These are phyloP conservation scores for Caenorhabditis angaria DNA, from an alignment of 2,888 invertebrate genomes.

Conservation along the genomic window DNA sequence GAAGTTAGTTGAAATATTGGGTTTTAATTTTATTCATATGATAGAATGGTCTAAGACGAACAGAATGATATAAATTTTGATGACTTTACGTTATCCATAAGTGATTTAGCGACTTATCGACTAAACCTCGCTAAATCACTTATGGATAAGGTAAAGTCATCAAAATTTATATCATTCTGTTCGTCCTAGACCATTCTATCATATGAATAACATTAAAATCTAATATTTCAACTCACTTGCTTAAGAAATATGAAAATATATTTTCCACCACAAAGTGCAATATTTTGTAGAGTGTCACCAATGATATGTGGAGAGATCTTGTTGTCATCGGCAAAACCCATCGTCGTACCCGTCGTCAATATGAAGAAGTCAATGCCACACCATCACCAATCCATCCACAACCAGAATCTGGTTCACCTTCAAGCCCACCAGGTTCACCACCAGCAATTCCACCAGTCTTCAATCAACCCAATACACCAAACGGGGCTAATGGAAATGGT, in stretches of 20 bases:
- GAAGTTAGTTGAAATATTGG: no score
- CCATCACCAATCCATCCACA: conserved; percentile 37
- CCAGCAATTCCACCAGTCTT: conserved; percentile 62
- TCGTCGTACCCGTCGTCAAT: conserved; percentile 56
- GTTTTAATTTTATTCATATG: no score
- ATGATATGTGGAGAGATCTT: conserved; percentile 70
- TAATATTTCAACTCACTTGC: no score
- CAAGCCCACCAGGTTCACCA: conserved; percentile 56
- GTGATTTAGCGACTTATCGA: background rate
- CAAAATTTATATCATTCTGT: no score
- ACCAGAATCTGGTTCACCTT: conserved; percentile 52
- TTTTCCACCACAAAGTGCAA: no score
- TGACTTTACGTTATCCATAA: background rate
- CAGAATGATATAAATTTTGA: no score
- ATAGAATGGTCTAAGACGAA: no score
- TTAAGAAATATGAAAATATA: background rate
- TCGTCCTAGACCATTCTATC: no score
- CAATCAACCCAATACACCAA: conserved; percentile 50
- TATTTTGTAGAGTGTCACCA: conserved; percentile 56
- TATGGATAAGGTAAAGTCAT: no score
- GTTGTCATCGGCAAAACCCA: conserved; percentile 54
- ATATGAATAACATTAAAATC: no score
- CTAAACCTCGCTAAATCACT: no score
- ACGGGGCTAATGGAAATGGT: conserved; percentile 53
- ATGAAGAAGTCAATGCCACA: conserved; percentile 41